phyloP scores from a whole-genome alignment of 2,113 vertebrate genomes.

The Vicugna pacos region DNA sequence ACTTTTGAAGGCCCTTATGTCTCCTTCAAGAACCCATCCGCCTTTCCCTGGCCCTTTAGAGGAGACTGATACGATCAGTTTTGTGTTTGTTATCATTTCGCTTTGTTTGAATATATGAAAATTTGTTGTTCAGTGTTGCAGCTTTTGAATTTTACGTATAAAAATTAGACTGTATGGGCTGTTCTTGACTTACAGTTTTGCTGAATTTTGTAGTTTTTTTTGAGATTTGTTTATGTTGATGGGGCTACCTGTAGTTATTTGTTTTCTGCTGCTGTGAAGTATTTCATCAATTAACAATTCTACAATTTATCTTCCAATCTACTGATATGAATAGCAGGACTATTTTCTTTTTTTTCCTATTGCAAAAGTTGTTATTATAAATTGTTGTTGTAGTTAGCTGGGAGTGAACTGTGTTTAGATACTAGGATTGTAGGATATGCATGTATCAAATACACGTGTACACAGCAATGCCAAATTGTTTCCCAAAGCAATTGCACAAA shows the following conservation, averaged over 20 bases:
- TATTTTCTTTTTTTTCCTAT: not conserved
- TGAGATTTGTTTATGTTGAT: not conserved
- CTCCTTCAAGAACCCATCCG: not conserved
- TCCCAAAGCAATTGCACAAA: not conserved
- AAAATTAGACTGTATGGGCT: not conserved
- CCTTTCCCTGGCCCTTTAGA: not conserved
- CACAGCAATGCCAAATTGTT: not conserved
- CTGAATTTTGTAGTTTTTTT: not conserved
- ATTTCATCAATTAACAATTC: not conserved
- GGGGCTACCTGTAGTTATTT: not conserved
- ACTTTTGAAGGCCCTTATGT: not conserved
- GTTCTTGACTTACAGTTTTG: not conserved
- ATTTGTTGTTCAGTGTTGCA: not conserved
- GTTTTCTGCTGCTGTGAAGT: not conserved
- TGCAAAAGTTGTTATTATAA: not conserved
- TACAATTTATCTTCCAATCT: not conserved
- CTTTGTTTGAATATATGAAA: not conserved
- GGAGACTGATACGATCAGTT: not conserved
- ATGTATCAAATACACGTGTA: not conserved
- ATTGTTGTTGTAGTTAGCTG: not conserved
- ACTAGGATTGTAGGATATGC: too few species aligned
- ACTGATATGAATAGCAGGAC: not conserved
- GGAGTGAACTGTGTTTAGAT: not conserved
- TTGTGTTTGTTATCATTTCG: not conserved
- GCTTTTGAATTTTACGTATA: slow-evolving; percentile 4